Evolutionary conservation across 2,797 vertebrate genomes (phyloP).

Genomic region (Micromesistius poutassou): DNA sequence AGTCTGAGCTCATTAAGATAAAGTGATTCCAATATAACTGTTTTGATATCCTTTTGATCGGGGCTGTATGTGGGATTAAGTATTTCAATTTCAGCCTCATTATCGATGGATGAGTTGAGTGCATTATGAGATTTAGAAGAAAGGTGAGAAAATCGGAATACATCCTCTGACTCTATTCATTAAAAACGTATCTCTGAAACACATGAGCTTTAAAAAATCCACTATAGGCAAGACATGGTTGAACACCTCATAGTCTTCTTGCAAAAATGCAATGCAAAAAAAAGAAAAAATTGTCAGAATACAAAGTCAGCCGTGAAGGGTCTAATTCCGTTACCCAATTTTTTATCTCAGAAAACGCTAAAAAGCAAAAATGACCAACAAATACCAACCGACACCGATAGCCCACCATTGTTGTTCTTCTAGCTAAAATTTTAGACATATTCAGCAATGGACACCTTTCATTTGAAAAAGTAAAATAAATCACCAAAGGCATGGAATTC

Average conservation of each 20-base stretch:
- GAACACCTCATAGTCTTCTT: not conserved
- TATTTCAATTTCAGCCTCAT: not conserved
- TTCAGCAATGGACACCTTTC: not conserved
- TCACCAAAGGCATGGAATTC: not conserved
- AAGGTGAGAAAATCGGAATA: not conserved
- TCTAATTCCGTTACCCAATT: not conserved
- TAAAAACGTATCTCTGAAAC: not conserved
- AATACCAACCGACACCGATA: not conserved
- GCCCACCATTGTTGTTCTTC: not conserved
- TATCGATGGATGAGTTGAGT: not conserved
- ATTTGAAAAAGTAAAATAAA: not conserved
- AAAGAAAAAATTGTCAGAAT: not conserved
- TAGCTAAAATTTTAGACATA: not conserved
- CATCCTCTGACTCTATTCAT: not conserved
- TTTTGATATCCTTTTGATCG: not conserved
- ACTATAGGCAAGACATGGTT: not conserved
- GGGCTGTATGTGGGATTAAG: not conserved
- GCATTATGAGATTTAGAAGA: not conserved
- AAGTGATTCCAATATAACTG: not conserved
- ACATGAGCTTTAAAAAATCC: not conserved
- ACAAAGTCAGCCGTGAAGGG: not conserved
- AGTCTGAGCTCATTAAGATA: not conserved
- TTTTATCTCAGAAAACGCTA: not conserved
- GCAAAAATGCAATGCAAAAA: no score
- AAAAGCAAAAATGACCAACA: not conserved